Percentiles rank a stretch among this genome's conserved stretches.
phyloP scores from a whole-genome alignment of 2,888 invertebrate genomes.

The Drosophila mercatorum region DNA sequence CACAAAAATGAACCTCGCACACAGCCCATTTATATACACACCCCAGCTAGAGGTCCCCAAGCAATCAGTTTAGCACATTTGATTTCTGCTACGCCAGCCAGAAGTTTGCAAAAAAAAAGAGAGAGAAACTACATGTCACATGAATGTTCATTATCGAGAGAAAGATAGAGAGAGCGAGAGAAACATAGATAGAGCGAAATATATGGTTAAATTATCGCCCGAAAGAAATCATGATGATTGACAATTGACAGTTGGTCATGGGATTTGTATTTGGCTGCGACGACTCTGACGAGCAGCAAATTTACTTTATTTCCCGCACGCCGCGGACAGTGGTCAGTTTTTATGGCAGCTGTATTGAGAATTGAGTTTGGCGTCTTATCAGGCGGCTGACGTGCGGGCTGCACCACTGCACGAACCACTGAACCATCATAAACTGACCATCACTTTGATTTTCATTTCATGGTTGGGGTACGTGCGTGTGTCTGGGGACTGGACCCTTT shows the following conservation, averaged over 20 bases:
- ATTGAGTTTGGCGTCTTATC: slow-evolving; percentile 58
- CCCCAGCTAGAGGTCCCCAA: slow-evolving; percentile 61
- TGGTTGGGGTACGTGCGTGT: slow-evolving; percentile 38
- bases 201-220: slow-evolving; percentile 76
- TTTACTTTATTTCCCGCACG: slow-evolving; percentile 63
- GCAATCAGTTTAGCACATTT: slow-evolving; percentile 79
- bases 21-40: slow-evolving; percentile 9
- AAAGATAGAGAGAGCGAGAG: background rate
- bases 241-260: slow-evolving; percentile 59
- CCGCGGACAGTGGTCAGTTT: slow-evolving; percentile 70
- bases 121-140: slow-evolving; percentile 32
- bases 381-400: slow-evolving; percentile 48
- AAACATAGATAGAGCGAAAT: background rate
- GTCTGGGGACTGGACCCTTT: slow-evolving; percentile 55
- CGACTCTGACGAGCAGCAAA: slow-evolving; percentile 46
- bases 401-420: slow-evolving; percentile 14
- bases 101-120: slow-evolving; percentile 38
- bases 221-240: slow-evolving; percentile 72
- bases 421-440: slow-evolving; percentile 79
- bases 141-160: slow-evolving; percentile 68
- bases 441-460: slow-evolving; percentile 73
- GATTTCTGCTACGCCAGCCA: slow-evolving; percentile 63
- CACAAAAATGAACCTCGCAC: slow-evolving; percentile 52
- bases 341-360: slow-evolving; percentile 64
- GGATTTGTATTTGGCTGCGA: slow-evolving; percentile 6